A percentile compares a stretch with the other conserved stretches of the same genome.
Conservation (phyloP, 2,797 vertebrate genomes). For the Heterohyrax brucei region DNA sequence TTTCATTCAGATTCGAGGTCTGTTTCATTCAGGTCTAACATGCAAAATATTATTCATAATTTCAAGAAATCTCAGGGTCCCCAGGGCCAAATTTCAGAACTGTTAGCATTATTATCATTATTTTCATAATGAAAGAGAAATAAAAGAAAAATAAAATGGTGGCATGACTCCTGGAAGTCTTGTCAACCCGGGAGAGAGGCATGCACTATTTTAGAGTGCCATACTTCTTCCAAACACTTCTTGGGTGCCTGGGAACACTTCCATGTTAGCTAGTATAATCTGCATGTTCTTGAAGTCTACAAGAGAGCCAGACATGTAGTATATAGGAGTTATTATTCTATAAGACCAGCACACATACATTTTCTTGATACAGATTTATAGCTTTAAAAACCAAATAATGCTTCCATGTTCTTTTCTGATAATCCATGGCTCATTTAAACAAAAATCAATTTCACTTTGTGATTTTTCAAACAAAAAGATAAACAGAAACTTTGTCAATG, state of each 20-base stretch:
- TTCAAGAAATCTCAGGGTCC: neutral
- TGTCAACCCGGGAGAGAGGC: conserved; percentile 61
- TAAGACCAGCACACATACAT: neutral
- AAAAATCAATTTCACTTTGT: conserved; percentile 53
- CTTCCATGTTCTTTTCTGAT: conserved; percentile 46
- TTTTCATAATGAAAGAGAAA: conserved; percentile 70
- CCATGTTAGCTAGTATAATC: conserved; percentile 80
- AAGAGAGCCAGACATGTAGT: conserved; percentile 84
- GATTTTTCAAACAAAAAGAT: conserved; percentile 64
- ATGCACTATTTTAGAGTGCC: conserved; percentile 59
- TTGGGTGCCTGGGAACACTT: conserved; percentile 85
- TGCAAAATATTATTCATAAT: neutral
- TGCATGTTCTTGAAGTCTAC: conserved; percentile 80
- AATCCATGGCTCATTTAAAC: conserved; percentile 73
- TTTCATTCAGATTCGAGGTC: no score
- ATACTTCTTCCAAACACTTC: conserved; percentile 60
- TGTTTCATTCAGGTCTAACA: neutral
- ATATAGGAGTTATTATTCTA: conserved; percentile 78
- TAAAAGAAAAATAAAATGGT: conserved; percentile 72
- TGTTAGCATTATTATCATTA: neutral
- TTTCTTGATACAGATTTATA: conserved; percentile 68
- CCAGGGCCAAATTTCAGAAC: conserved; percentile 16
- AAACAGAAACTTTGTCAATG: conserved; percentile 47
- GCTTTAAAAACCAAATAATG: conserved; percentile 54
- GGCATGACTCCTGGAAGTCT: neutral